Percentiles rank a stretch among this genome's conserved stretches.
phyloP scores from a whole-genome alignment of 2,797 vertebrate genomes.

The Lemur catta region DNA sequence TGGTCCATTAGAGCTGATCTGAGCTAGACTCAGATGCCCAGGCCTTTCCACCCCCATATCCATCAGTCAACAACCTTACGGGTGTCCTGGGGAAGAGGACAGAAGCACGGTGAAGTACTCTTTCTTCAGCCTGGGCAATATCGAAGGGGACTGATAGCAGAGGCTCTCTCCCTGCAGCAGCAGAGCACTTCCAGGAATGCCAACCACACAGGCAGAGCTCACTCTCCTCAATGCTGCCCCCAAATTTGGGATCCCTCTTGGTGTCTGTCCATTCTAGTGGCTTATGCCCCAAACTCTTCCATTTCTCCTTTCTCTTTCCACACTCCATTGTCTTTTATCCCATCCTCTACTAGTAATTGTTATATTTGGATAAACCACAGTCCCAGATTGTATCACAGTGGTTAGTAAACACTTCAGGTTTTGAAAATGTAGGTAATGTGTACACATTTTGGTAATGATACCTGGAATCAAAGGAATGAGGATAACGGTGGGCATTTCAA shows the following conservation, averaged over 20 bases:
- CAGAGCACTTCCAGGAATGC: not conserved
- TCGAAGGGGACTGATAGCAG: not conserved
- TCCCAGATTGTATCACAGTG: not conserved
- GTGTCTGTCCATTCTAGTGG: not conserved
- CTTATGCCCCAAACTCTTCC: not conserved
- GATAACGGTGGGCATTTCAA: not conserved
- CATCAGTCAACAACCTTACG: not conserved
- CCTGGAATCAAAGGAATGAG: not conserved
- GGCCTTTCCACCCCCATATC: accelerated
- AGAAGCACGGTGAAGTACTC: not conserved
- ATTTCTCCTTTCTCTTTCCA: not conserved
- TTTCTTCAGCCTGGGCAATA: not conserved
- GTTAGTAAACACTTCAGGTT: not conserved
- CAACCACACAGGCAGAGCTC: not conserved
- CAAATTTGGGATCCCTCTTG: not conserved
- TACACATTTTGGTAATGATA: not conserved
- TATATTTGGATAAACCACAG: not conserved
- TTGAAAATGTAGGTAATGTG: not conserved
- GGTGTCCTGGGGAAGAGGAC: not conserved
- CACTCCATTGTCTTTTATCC: not conserved
- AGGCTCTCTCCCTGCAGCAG: not conserved
- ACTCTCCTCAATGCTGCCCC: not conserved
- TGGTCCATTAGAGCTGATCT: not conserved
- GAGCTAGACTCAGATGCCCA: not conserved
- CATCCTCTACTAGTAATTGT: not conserved